Percentiles rank a stretch among this genome's conserved stretches.
Conservation (phyloP, 2,113 vertebrate species). For the Sylvia atricapilla region DNA sequence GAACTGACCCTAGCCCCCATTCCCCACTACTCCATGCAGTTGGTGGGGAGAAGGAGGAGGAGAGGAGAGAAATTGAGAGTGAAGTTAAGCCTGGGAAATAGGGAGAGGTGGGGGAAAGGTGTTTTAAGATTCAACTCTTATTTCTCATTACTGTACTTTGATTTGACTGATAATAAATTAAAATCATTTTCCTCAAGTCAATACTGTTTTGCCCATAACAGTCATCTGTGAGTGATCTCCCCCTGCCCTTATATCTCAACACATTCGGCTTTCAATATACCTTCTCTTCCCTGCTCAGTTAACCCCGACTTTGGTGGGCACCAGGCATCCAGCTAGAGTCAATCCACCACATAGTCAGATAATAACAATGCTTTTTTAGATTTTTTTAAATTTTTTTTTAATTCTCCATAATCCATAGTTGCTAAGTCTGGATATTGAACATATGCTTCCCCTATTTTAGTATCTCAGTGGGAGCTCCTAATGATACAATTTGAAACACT, state of each 20-base stretch:
- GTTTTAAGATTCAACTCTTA: neutral
- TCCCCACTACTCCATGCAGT: no score
- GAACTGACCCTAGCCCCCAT: neutral
- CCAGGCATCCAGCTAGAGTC: neutral
- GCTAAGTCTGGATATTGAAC: neutral
- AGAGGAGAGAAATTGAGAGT: neutral
- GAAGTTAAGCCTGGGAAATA: neutral
- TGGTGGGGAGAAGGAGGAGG: neutral
- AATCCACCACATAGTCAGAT: neutral
- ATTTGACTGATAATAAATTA: neutral
- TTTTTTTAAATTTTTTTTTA: neutral
- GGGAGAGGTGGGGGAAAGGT: fast-evolving
- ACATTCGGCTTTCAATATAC: neutral
- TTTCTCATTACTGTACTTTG: neutral
- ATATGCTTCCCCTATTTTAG: neutral
- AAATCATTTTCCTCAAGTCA: neutral
- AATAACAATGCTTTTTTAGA: neutral
- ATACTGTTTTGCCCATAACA: fast-evolving
- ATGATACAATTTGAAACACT: neutral
- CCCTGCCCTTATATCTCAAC: neutral
- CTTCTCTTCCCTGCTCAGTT: neutral
- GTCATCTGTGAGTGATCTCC: neutral
- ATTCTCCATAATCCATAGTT: neutral
- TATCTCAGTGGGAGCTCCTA: neutral
- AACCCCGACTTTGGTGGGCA: neutral